These are phyloP conservation scores for Bombus difficillimus DNA, from an alignment of 1,140 invertebrate genomes.

Conservation along the genomic window DNA sequence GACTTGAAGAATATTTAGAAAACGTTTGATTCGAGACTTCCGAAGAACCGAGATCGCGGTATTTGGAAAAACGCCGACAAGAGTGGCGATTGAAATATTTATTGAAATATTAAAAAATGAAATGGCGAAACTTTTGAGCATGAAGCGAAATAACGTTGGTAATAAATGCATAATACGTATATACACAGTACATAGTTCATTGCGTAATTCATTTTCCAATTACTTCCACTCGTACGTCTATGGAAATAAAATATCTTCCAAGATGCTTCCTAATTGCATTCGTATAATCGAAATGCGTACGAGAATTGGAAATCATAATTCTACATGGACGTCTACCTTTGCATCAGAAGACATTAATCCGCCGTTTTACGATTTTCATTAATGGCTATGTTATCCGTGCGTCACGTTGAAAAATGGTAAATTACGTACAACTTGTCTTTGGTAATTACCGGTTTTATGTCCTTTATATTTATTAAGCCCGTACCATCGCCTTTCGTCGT, in stretches of 20 bases:
- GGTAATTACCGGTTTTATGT: not conserved
- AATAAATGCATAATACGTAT: not conserved
- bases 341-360: not conserved
- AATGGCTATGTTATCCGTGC: not conserved
- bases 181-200: too few relatives aligned
- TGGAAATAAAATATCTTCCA: not conserved
- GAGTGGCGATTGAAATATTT: not conserved
- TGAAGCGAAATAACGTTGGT: not conserved
- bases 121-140: too few relatives aligned
- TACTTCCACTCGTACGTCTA: not conserved
- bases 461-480: not conserved
- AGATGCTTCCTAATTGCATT: not conserved
- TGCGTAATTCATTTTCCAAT: not conserved
- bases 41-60: not conserved
- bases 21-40: not conserved
- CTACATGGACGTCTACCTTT: not conserved
- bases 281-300: not conserved
- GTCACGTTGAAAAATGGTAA: not conserved
- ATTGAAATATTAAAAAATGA: not conserved
- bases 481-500: not conserved
- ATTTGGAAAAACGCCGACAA: not conserved
- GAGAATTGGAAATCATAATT: constrained; percentile 11
- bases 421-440: not conserved
- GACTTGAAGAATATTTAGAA: not conserved
- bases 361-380: not conserved